phyloP scores from a whole-genome alignment of 2,113 vertebrate species.

The Phaethornis superciliosus region DNA sequence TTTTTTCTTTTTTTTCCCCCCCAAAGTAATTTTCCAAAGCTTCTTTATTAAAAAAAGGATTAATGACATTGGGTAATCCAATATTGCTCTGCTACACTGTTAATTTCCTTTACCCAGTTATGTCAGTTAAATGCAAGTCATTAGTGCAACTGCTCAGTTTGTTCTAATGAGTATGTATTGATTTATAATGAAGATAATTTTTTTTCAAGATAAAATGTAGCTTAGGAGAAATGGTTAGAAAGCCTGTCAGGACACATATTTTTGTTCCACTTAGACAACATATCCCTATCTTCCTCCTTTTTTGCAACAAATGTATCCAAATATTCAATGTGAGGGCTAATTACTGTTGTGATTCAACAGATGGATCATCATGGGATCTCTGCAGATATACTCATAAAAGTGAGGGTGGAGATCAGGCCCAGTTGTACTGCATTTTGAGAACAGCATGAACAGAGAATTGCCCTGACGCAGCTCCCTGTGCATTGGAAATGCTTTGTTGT shows the following conservation, averaged over 20 bases:
- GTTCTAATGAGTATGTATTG: conserved; percentile 27
- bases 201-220: conserved; percentile 25
- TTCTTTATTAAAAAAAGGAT: conserved; percentile 22
- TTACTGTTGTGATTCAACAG: not conserved
- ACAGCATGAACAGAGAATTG: not conserved
- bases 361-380: not conserved
- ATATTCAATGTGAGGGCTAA: not conserved
- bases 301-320: not conserved
- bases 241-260: not conserved
- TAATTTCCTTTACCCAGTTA: conserved; percentile 37
- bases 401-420: not conserved
- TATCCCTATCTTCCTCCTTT: not conserved
- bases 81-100: not conserved
- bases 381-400: not conserved
- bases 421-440: not conserved
- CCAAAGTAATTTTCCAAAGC: conserved; percentile 32
- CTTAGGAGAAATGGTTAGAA: conserved; percentile 27
- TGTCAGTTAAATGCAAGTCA: conserved; percentile 33
- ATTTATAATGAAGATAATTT: conserved; percentile 27
- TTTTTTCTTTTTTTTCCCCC: not conserved
- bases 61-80: conserved; percentile 40
- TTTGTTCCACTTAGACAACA: not conserved
- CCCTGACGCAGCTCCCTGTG: not conserved
- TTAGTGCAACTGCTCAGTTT: conserved; percentile 5
- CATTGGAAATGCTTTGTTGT: not conserved